These are phyloP conservation scores for Phymastichus coffea DNA, from an alignment of 1,140 invertebrate species.

Conservation along the genomic window DNA sequence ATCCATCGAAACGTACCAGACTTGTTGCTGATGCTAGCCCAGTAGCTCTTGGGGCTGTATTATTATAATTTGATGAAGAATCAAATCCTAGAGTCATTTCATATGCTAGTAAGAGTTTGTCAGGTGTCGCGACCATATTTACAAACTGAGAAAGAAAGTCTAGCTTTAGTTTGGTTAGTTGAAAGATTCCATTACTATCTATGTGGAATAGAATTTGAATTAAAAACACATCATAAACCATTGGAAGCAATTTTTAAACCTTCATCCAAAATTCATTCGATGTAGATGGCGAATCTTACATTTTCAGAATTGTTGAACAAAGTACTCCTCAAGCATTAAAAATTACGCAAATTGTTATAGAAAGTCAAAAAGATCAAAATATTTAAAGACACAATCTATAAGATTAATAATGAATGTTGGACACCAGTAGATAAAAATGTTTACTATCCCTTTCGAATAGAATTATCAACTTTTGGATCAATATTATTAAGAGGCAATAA, in stretches of 20 bases:
- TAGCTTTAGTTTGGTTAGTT: conserved; percentile 40
- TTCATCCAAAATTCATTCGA: conserved; percentile 40
- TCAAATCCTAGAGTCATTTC: conserved; percentile 18
- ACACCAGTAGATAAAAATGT: background rate
- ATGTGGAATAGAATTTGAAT: conserved; percentile 42
- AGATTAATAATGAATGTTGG: background rate
- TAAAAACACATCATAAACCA: conserved; percentile 47
- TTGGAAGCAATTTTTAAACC: conserved; percentile 32
- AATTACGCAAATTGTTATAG: background rate
- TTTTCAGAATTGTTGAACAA: conserved; percentile 35
- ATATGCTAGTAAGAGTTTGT: conserved; percentile 31
- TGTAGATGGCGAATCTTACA: conserved; percentile 42
- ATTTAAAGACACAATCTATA: background rate
- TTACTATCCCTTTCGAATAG: background rate
- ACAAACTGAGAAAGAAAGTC: conserved; percentile 51
- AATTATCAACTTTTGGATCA: background rate
- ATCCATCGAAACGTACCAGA: conserved; percentile 22
- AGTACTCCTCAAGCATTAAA: background rate
- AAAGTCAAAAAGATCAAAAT: background rate
- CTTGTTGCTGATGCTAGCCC: conserved; percentile 40
- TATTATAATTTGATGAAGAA: conserved; percentile 22
- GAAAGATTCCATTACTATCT: conserved; percentile 44
- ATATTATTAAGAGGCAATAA: background rate
- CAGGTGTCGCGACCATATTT: conserved; percentile 39
- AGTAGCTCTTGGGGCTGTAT: conserved; percentile 35